Evolutionary conservation across 2,113 vertebrate genomes (phyloP).

Genomic region (Mungos mungo): DNA sequence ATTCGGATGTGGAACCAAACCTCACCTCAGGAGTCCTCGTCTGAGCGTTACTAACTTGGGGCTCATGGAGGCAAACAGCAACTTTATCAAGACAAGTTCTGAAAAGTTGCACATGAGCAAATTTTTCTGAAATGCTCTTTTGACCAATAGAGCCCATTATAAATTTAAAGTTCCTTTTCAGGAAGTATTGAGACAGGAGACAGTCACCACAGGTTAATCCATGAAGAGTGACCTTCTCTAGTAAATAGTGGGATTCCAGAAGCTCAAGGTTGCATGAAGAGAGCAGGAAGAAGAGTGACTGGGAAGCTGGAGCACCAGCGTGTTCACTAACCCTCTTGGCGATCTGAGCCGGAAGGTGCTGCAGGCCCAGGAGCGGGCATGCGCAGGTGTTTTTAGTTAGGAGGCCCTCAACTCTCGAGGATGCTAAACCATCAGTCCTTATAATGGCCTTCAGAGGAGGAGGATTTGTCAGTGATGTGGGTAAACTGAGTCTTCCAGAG

Average conservation of each 20-base stretch:
- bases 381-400: background rate
- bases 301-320: background rate
- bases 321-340: background rate
- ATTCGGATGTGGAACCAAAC: background rate
- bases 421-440: background rate
- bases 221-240: background rate
- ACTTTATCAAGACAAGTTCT: background rate
- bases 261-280: background rate
- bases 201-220: background rate
- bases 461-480: background rate
- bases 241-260: background rate
- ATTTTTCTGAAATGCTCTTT: background rate
- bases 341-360: background rate
- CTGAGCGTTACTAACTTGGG: background rate
- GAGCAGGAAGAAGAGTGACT: background rate
- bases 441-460: background rate
- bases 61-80: background rate
- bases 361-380: accelerated
- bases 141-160: background rate
- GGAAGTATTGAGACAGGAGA: background rate
- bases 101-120: background rate
- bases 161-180: background rate
- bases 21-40: background rate
- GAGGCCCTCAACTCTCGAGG: background rate
- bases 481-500: background rate